phyloP scores from a whole-genome alignment of 2,797 vertebrate species.

The Falco biarmicus region DNA sequence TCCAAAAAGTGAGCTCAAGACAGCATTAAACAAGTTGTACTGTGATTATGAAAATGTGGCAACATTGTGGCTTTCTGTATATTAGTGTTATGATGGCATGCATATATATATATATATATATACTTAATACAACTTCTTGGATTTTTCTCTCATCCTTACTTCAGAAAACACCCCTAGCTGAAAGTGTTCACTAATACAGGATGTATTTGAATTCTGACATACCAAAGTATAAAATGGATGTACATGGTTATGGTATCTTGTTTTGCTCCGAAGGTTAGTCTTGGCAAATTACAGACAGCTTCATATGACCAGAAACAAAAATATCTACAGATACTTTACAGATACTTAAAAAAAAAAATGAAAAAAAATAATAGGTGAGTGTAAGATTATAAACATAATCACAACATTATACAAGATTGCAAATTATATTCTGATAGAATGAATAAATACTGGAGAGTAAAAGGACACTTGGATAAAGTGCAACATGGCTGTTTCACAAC shows the following conservation, averaged over 20 bases:
- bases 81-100: neutral
- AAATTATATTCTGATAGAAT: neutral
- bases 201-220: neutral
- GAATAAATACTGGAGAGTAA: neutral
- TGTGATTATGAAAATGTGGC: neutral
- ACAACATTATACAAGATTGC: neutral
- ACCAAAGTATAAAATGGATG: neutral
- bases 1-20: neutral
- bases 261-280: neutral
- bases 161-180: neutral
- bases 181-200: neutral
- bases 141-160: neutral
- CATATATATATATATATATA: neutral
- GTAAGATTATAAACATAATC: neutral
- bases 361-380: fast-evolving
- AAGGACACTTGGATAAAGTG: neutral
- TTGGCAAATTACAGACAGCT: neutral
- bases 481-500: neutral
- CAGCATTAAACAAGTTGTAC: neutral
- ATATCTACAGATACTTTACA: neutral
- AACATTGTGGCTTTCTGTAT: neutral
- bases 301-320: neutral
- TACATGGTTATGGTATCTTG: neutral
- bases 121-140: neutral
- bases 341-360: neutral